Base-by-base conservation (phyloP, 2,888 invertebrate genomes). In the Phyto melanocephala region DNA sequence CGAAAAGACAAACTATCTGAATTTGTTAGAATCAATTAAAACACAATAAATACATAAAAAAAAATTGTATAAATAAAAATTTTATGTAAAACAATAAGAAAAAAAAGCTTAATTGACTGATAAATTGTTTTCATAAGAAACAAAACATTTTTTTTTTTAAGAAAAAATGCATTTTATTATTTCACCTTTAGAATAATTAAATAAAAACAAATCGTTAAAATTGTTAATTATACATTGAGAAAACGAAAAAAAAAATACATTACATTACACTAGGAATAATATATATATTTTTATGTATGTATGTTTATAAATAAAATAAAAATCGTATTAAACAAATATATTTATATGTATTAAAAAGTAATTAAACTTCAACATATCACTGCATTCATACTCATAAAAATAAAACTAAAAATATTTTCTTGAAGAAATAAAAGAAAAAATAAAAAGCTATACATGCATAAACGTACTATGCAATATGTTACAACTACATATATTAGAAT, bases 21-120 rank as follows among this genome's bases (percentile, higher is more conserved):
- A 78, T 50, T 78, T 68, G 63, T 81, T 58, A 58, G 79, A 52
- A 79, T 72, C 78, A 80, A 56, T 58, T 67, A 56, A 42, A 74
- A 42, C 37, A 24, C 54, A 65, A 28, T 50, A 70, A 47, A 33
- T 42, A 28, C 24, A 60, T 52, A 75, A 28, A 20, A 68, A 71
- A 37, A 47, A 54, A 13, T 54, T 20, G 5, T 60, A 50, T 8
- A 50, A 17, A 28, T 28, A 56, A 40, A 58, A 42, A 15, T 62
- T n/a, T 24, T 6, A 37, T 67, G 45, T 24, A 35, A 17, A 15
- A 42, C 4, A 62, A 77, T 50, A 72, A 58, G 6, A 6, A 28
- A 3, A 28, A 28, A 75, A 75, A 37, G 82, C 67, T 79, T 76
- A 82, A 82, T 79, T 82, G 82, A 82, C 84, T 85, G 80, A 71